A percentile compares a stretch with the other conserved stretches of the same genome.
Conservation (phyloP, 2,113 vertebrate species). For the Mastomys coucha region DNA sequence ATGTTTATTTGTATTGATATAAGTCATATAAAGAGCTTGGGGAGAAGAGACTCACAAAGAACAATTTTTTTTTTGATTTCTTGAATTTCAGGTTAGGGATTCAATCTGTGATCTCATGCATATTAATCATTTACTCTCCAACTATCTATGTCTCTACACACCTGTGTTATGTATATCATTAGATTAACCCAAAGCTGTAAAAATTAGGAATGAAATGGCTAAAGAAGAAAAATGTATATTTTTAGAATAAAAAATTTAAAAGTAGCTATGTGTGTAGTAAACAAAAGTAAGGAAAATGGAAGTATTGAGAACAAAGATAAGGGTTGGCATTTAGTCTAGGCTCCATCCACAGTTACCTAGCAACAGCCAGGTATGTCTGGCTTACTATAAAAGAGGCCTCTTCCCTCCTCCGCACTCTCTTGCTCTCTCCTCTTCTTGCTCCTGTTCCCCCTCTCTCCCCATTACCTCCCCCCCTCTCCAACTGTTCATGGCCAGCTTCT, state of each 20-base stretch:
- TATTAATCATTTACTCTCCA: background rate
- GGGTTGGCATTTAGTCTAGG: too few relatives aligned
- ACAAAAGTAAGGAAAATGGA: background rate
- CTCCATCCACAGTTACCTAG: too few relatives aligned
- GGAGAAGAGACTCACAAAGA: background rate
- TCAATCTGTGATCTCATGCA: background rate
- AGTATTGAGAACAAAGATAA: background rate
- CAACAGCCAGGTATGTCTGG: too few relatives aligned
- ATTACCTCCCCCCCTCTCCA: too few relatives aligned
- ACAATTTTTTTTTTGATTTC: background rate
- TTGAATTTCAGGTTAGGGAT: background rate
- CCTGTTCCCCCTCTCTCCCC: too few relatives aligned
- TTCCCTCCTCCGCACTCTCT: too few relatives aligned
- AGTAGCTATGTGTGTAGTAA: background rate
- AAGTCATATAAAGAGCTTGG: background rate
- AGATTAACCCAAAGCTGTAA: background rate
- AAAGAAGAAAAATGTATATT: background rate
- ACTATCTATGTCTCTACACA: too few relatives aligned
- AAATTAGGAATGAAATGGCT: background rate
- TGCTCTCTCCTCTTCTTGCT: too few relatives aligned
- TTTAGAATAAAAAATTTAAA: conserved; percentile 10
- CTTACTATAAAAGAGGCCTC: too few relatives aligned
- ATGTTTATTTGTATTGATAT: background rate
- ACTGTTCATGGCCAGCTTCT: too few relatives aligned
- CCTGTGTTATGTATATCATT: background rate